A percentile compares a stretch with the other conserved stretches of the same genome.
Evolutionary conservation across 2,113 vertebrate species (phyloP).

Genomic region (Procapra przewalskii): DNA sequence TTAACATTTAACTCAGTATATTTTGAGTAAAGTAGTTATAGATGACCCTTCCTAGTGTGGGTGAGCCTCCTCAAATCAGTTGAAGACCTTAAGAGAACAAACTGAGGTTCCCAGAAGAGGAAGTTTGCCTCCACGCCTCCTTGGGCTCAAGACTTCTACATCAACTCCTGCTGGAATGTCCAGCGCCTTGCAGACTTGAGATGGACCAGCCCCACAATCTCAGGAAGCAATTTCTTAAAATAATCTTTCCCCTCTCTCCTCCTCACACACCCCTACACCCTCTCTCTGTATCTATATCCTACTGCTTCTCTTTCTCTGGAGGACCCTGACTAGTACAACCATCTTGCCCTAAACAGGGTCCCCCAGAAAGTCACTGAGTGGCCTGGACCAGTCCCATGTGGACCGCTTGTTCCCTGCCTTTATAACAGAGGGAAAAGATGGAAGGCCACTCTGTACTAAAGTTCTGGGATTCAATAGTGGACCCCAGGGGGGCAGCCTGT

Average conservation of each 20-base stretch:
- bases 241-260: background rate
- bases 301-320: background rate
- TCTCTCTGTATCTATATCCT: background rate
- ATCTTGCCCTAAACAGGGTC: background rate
- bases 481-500: background rate
- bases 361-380: background rate
- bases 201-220: too few species aligned
- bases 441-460: accelerated
- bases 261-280: background rate
- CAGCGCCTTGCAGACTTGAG: background rate
- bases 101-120: background rate
- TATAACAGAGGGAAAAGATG: background rate
- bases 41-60: accelerated
- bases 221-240: background rate
- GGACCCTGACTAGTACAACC: too few species aligned
- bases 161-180: too few species aligned
- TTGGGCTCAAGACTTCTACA: background rate
- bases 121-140: background rate
- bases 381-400: background rate
- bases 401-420: background rate
- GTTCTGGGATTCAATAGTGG: background rate
- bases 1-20: too few species aligned
- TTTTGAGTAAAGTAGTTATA: background rate
- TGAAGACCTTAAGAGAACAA: background rate
- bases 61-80: background rate